Evolutionary conservation across 2,113 vertebrate species (phyloP).

Genomic region (Labrus mixtus): DNA sequence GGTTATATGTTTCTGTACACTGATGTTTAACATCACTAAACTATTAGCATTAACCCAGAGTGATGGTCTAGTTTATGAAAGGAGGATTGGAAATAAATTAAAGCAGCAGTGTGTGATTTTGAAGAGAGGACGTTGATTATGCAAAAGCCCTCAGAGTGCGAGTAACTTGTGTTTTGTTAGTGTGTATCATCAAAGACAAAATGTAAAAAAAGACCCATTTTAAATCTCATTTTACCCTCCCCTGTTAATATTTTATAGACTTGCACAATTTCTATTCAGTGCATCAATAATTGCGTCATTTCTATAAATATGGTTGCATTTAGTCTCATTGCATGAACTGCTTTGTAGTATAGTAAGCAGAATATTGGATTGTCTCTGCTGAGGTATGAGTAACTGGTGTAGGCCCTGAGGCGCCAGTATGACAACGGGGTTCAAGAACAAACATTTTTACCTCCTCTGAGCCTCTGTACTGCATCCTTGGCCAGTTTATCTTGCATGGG

Average conservation of each 20-base stretch:
- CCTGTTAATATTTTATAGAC: background rate
- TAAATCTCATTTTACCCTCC: conserved; percentile 7
- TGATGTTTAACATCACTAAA: background rate
- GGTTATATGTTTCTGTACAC: too few species aligned
- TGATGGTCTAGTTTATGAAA: background rate
- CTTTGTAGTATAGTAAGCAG: conserved; percentile 45
- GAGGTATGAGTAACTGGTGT: conserved; percentile 65
- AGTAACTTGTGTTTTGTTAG: background rate
- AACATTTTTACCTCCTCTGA: conserved; percentile 77
- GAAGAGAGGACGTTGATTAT: background rate
- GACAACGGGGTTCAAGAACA: conserved; percentile 79
- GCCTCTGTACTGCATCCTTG: conserved; percentile 71
- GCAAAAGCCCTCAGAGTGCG: background rate
- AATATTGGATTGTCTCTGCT: conserved; percentile 72
- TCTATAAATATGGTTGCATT: conserved; percentile 54
- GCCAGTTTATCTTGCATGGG: conserved; percentile 63
- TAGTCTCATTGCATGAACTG: conserved; percentile 28
- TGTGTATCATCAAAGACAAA: background rate
- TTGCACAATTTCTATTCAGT: conserved; percentile 18
- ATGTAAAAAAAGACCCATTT: background rate
- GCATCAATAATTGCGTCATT: conserved; percentile 32
- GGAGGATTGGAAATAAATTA: background rate
- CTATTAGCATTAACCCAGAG: background rate
- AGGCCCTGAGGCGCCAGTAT: conserved; percentile 69
- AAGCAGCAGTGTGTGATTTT: background rate